Base-by-base conservation (phyloP, 2,888 invertebrate genomes). In the Eristalinus aeneus region DNA sequence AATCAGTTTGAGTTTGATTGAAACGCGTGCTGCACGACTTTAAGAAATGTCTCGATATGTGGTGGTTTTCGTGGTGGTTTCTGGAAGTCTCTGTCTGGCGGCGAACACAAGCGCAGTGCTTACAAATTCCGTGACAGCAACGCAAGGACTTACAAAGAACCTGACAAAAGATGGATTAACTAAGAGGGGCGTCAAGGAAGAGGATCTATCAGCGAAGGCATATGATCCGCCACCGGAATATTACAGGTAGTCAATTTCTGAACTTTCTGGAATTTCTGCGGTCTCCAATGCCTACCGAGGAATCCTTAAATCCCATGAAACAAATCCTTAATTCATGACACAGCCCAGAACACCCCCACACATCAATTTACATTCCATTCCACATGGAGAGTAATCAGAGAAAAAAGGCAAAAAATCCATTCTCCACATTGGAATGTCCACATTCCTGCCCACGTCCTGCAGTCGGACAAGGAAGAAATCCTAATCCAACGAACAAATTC, bases 221-320 rank as follows among this genome's bases (percentile, higher is more conserved):
- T 91, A 90, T 76, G 91, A 92, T 88, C 91, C 91, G 0, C 90
- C 91, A 6, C 89, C 90, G 68, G 92, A 92, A 61, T 91, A 90
- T 88, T 92, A 92, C 88, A 90, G 90, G 90, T 90, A 77, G n/a
- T 31, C 56, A 63, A 32, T 63, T 60, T 12, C 9, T 34, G 34
- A 10, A 34, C 34, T 10, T 34, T 34, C 34, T 6, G 9, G 16
- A 2, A 8, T 46, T 9, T 9, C 0, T 5, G 0, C 16, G 16
- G 6, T 8, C 16, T 46, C 27, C 5, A 27, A 27, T 27, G 27
- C 27, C 27, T 27, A 5, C 27, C 39, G n/a, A 39, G 23, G 11
- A 56, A 22, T 56, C 56, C 56, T 56, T 56, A 27, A 56, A 56
- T 86, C 77, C 61, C 39, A n/a, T 10, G 23, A 36, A 77, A 54